phyloP scores from a whole-genome alignment of 2,113 vertebrate genomes.

The Tenrec ecaudatus region DNA sequence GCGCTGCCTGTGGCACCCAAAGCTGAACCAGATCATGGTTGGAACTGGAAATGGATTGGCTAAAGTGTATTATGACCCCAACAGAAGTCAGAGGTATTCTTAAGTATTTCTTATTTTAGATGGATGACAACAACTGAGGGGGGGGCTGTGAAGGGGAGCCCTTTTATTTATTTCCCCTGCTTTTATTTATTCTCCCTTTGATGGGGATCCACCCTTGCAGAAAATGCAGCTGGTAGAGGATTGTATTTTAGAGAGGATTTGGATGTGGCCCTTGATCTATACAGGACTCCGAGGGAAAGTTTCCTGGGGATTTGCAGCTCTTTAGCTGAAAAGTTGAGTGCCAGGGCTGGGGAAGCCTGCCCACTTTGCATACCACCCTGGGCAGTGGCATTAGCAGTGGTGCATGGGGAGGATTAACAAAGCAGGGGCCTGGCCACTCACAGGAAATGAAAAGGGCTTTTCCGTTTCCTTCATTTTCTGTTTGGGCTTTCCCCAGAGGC shows the following conservation, averaged over 20 bases:
- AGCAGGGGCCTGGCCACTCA: not conserved
- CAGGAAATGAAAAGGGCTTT: not conserved
- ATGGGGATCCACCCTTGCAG: conserved; percentile 74
- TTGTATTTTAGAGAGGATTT: conserved; percentile 77
- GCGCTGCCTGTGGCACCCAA: conserved; percentile 98
- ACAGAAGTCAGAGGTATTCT: conserved; percentile 96
- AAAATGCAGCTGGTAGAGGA: conserved; percentile 72
- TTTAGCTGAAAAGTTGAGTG: conserved; percentile 75
- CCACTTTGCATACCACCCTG: conserved; percentile 53
- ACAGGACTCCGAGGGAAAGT: conserved; percentile 74
- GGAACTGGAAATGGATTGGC: conserved; percentile 95
- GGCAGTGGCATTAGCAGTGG: conserved; percentile 57
- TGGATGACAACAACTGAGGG: conserved; percentile 72
- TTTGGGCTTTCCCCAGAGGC: conserved; percentile 32
- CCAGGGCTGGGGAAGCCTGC: not conserved
- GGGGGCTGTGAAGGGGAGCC: not conserved
- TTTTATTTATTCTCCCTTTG: conserved; percentile 49
- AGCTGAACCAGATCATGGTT: conserved; percentile 98
- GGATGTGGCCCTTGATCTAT: conserved; percentile 70
- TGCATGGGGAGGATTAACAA: conserved; percentile 54
- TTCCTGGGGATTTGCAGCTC: conserved; percentile 76
- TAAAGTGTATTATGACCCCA: conserved; percentile 97
- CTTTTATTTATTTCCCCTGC: conserved; percentile 44
- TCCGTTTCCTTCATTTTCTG: conserved; percentile 44
- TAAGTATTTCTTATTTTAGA: conserved; percentile 63